phyloP scores from a whole-genome alignment of 2,113 vertebrate species.

The Aepyceros melampus region DNA sequence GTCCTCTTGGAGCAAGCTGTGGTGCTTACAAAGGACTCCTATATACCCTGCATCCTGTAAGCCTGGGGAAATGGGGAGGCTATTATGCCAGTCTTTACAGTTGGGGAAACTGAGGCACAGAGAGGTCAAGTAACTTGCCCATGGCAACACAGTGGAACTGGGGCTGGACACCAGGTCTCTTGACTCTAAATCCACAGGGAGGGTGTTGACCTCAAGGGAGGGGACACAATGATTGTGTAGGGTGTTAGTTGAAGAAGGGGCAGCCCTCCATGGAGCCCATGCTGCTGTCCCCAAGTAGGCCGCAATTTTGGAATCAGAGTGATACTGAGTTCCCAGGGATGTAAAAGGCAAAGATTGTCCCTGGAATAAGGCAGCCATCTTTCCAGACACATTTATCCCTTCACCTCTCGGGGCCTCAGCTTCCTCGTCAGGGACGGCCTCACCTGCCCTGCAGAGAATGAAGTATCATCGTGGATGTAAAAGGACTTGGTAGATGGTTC shows the following conservation, averaged over 20 bases:
- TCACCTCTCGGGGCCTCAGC: background rate
- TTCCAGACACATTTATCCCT: background rate
- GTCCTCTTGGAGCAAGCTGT: background rate
- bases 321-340: background rate
- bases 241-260: background rate
- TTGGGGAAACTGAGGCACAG: background rate
- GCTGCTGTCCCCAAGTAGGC: background rate
- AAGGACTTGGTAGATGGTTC: background rate
- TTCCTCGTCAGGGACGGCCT: background rate
- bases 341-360: background rate
- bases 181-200: background rate
- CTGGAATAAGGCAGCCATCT: background rate
- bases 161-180: background rate
- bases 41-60: accelerated
- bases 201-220: background rate
- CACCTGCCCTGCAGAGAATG: background rate
- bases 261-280: background rate
- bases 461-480: accelerated
- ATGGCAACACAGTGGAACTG: background rate
- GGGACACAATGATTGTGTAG: too few species aligned
- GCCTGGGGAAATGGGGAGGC: too few species aligned
- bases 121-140: background rate
- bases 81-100: background rate
- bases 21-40: background rate
- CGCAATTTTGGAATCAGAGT: background rate